Base-by-base conservation (phyloP, 2,797 vertebrate species). In the Xerus rutilus region DNA sequence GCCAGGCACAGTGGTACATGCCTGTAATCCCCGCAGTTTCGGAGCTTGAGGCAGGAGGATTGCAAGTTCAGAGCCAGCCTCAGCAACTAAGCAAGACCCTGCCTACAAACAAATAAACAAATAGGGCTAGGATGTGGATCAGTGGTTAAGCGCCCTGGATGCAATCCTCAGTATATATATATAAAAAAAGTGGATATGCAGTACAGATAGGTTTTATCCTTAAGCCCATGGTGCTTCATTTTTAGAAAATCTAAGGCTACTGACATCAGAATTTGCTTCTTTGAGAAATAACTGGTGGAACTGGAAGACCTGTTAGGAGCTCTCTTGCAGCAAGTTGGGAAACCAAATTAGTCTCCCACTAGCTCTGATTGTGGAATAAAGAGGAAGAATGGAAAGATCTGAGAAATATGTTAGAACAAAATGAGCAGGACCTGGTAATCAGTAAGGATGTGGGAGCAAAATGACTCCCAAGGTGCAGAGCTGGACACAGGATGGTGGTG, bases 251-350 rank as follows among this genome's bases (percentile, higher is more conserved):
- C 25, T 43, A 54, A 59, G n/a, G 13, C 11, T 87, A 5, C 35
- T 82, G 54, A 91, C 30, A 25, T 49, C 18, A 30, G 32, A 52
- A 45, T 85, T 43, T 74, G 69, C 45, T 78, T 77, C 65, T 70
- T 79, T 30, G 76, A 81, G 62, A 81, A 54, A 32, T 64, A 45
- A 57, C 30, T 52, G 12, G 43, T 59, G 54, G 57, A 82, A 65
- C 2, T 62, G 30, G 87, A 5, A 76, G 35, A 20, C 35, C 54
- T 45, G 7, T 28, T 25, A 49, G 88, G 28, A 43, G 8, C 52
- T 70, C 21, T 73, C 62, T 39, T 81, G 64, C 73, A 96, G 43
- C 78, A 96, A 82, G 67, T 32, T 45, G 47, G 67, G 76, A 89
- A 94, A 73, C 72, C 81, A 70, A 70, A 39, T 14, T 18, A 86